phyloP scores from a whole-genome alignment of 2,113 vertebrate genomes.

The Oxygymnocypris stewartii region DNA sequence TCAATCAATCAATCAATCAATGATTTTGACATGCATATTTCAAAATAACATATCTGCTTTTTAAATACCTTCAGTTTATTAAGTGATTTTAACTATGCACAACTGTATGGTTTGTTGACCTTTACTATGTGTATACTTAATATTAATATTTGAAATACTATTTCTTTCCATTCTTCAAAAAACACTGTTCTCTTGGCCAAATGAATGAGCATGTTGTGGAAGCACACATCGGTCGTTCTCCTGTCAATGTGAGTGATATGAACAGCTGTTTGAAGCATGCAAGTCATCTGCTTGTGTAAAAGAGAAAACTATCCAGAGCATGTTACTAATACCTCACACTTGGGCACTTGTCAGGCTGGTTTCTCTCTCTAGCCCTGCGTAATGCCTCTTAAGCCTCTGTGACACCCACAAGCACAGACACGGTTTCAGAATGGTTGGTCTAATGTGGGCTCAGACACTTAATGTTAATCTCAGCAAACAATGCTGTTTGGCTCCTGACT shows the following conservation, averaged over 20 bases:
- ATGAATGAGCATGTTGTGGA: conserved; percentile 4
- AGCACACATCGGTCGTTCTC: neutral
- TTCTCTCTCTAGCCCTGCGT: conserved; percentile 40
- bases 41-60: too few relatives aligned
- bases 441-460: neutral
- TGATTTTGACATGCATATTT: too few relatives aligned
- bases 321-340: conserved; percentile 57
- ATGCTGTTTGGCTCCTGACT: conserved; percentile 33
- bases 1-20: neutral
- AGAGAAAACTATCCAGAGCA: conserved; percentile 53
- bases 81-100: too few relatives aligned
- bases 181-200: neutral
- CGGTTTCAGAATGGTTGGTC: conserved; percentile 30
- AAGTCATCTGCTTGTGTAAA: conserved; percentile 47
- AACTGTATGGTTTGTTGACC: too few relatives aligned
- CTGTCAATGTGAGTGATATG: conserved; percentile 35
- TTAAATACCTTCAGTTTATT: too few relatives aligned
- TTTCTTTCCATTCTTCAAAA: too few relatives aligned
- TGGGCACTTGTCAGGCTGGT: conserved; percentile 48
- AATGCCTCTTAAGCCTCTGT: conserved; percentile 34
- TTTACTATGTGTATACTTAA: too few relatives aligned
- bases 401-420: conserved; percentile 23
- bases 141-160: too few relatives aligned
- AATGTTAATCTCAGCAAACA: conserved; percentile 52
- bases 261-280: conserved; percentile 61